phyloP scores from a whole-genome alignment of 2,888 invertebrate species.

The Cephus pulcher region DNA sequence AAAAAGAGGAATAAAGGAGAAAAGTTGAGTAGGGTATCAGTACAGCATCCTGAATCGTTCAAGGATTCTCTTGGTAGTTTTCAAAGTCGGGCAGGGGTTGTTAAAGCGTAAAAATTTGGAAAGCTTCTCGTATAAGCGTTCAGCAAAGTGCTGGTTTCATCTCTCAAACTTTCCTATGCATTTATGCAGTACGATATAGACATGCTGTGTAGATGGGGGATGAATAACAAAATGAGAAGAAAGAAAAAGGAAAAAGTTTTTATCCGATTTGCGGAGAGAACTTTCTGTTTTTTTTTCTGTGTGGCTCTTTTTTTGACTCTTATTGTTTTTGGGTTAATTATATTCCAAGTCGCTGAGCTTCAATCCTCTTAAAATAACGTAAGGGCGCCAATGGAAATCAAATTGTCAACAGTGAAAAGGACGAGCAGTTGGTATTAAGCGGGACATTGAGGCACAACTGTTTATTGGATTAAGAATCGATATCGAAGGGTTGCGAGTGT shows the following conservation, averaged over 20 bases:
- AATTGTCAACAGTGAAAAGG: neutral
- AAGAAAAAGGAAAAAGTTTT: neutral
- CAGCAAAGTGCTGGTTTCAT: neutral
- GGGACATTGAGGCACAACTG: neutral
- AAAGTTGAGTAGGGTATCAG: neutral
- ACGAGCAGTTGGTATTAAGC: neutral
- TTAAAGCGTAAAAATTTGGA: neutral
- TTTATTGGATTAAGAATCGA: neutral
- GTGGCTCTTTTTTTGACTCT: neutral
- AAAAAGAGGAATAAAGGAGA: neutral
- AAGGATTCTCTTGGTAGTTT: neutral
- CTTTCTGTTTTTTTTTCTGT: neutral
- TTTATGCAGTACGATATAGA: neutral
- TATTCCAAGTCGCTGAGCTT: neutral
- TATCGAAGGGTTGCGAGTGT: neutral
- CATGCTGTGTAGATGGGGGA: neutral
- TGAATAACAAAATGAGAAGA: neutral
- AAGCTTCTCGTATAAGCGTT: neutral
- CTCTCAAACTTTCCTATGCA: neutral
- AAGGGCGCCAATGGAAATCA: neutral
- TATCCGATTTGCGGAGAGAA: neutral
- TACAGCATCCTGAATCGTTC: neutral
- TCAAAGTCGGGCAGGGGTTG: neutral
- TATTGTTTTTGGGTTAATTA: neutral
- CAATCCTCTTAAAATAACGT: neutral